These are phyloP conservation scores for Leiothrix lutea DNA, from an alignment of 2,113 vertebrate species.

Conservation along the genomic window DNA sequence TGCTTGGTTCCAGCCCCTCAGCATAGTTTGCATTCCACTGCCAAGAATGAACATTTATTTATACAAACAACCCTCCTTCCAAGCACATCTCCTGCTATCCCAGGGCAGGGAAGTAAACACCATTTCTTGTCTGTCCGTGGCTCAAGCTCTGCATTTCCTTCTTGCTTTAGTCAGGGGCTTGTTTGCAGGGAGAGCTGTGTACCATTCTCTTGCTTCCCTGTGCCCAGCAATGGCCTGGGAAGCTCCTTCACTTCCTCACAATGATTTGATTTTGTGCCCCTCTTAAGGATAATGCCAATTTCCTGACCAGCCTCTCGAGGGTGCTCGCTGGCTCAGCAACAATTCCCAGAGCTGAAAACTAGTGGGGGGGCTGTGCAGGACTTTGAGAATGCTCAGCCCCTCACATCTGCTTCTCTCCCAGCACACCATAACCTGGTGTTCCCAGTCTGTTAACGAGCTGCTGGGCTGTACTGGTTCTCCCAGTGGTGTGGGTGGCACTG, in stretches of 20 bases:
- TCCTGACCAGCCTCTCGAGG: background rate
- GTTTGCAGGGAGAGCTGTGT: background rate
- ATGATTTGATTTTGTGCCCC: background rate
- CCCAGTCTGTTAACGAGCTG: background rate
- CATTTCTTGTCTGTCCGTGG: background rate
- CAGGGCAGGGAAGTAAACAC: background rate
- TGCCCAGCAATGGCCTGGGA: background rate
- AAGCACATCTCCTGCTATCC: constrained; percentile 39
- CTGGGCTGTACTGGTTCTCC: background rate
- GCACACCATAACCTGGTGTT: too few relatives aligned
- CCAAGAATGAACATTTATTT: constrained; percentile 73
- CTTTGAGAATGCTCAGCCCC: background rate
- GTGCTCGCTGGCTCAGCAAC: background rate
- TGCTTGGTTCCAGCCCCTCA: constrained; percentile 57
- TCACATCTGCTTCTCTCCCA: background rate
- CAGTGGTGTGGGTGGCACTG: background rate
- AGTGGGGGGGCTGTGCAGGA: background rate
- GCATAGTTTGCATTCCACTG: constrained; percentile 72
- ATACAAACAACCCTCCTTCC: constrained; percentile 62
- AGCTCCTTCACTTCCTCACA: background rate
- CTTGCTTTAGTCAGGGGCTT: background rate
- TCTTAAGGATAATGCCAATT: background rate
- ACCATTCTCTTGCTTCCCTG: background rate
- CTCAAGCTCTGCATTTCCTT: background rate
- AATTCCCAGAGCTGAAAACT: background rate